A percentile compares a stretch with the other conserved stretches of the same genome.
Evolutionary conservation across 1,140 invertebrate species (phyloP).

Genomic region (Triops cancriformis): DNA sequence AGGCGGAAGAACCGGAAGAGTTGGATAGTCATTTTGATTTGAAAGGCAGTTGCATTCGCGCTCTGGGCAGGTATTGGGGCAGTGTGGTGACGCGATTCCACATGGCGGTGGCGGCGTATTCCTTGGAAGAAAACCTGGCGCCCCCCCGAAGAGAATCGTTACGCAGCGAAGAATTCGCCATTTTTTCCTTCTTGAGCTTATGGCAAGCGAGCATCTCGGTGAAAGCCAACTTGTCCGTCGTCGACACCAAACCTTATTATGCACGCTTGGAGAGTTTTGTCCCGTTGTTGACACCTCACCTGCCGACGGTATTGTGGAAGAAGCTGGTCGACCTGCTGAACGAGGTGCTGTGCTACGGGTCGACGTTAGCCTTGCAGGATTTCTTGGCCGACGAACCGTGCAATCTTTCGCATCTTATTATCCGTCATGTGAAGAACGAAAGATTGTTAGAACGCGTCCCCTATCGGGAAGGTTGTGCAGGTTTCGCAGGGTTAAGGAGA

Average conservation of each 20-base stretch:
- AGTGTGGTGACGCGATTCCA: slow-evolving; percentile 55
- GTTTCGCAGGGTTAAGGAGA: slow-evolving; percentile 45
- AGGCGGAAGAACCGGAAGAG: slow-evolving; percentile 53
- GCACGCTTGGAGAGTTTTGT: slow-evolving; percentile 72
- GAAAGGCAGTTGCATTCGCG: slow-evolving; percentile 74
- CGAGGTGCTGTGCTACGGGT: slow-evolving; percentile 80
- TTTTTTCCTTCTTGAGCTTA: slow-evolving; percentile 70
- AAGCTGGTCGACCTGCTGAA: slow-evolving; percentile 74
- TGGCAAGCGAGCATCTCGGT: slow-evolving; percentile 88
- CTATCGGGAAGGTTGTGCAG: slow-evolving; percentile 43
- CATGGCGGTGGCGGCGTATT: slow-evolving; percentile 37
- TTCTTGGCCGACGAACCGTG: slow-evolving; percentile 77
- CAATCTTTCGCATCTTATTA: slow-evolving; percentile 68
- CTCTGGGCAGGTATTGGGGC: slow-evolving; percentile 71
- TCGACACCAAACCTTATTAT: slow-evolving; percentile 81
- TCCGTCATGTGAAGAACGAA: slow-evolving; percentile 74
- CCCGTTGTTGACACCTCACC: slow-evolving; percentile 55
- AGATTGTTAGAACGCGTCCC: slow-evolving; percentile 61
- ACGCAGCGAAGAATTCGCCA: slow-evolving; percentile 52
- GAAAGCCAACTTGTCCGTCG: slow-evolving; percentile 76
- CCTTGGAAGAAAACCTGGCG: slow-evolving; percentile 15
- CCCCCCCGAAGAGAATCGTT: slow-evolving; percentile 45
- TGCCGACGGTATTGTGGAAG: slow-evolving; percentile 71
- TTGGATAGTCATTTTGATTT: slow-evolving; percentile 54
- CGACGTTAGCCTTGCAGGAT: slow-evolving; percentile 75